These are phyloP conservation scores for Vesta saturnalis DNA, from an alignment of 2,888 invertebrate genomes.

Conservation along the genomic window DNA sequence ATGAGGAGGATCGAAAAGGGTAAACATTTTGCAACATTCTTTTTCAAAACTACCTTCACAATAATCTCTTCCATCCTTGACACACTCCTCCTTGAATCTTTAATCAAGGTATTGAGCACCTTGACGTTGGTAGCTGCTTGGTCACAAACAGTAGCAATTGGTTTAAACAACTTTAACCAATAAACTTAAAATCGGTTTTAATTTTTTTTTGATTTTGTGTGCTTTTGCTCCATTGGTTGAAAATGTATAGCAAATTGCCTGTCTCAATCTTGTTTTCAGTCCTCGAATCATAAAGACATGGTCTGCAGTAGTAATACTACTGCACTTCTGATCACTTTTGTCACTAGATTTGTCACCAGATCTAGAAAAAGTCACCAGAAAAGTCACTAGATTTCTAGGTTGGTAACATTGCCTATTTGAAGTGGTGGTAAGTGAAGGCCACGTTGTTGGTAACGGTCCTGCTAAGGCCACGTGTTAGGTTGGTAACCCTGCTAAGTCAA, in stretches of 20 bases:
- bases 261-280: constrained; percentile 13
- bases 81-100: not conserved
- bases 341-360: too few relatives aligned
- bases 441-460: too few relatives aligned
- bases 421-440: too few relatives aligned
- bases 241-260: not conserved
- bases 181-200: not conserved
- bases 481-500: too few relatives aligned
- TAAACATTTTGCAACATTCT: constrained; percentile 26
- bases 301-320: too few relatives aligned
- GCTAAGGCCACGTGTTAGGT: too few relatives aligned
- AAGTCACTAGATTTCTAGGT: too few relatives aligned
- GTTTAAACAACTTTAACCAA: constrained; percentile 32
- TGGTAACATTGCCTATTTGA: too few relatives aligned
- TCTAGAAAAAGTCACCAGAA: too few relatives aligned
- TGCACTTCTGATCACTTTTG: too few relatives aligned
- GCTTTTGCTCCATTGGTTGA: constrained; percentile 6
- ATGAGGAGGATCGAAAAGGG: constrained; percentile 33
- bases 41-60: constrained; percentile 22
- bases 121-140: constrained; percentile 21
- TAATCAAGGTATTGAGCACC: not conserved
- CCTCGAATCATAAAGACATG: too few relatives aligned
- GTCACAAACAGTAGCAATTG: constrained; percentile 30
- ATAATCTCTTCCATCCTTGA: not conserved
- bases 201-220: not conserved